Evolutionary conservation across 2,113 vertebrate genomes (phyloP), one percentile per base, ranked within the genome.

Genomic region (Fregetta grallaria): DNA sequence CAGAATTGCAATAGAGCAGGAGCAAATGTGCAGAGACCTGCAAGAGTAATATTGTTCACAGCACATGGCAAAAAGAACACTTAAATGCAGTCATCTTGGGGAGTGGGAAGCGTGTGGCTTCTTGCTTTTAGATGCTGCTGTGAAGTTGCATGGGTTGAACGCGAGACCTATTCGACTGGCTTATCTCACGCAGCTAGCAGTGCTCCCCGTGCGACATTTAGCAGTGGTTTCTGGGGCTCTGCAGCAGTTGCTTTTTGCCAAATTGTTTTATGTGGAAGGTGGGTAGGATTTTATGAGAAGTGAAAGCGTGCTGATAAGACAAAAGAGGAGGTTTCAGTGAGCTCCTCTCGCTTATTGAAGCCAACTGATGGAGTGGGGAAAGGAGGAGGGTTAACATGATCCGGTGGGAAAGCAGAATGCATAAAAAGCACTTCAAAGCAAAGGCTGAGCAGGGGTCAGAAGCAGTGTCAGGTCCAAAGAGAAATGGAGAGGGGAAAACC

Each of bases 361-460:
- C 80, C 87, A 96, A 95, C 80, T 91, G 95, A 94, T 91, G 89
- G 91, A 95, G 92, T 85, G 75, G 79, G 92, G 83, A 94, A 88
- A 90, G 95, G 65, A 92, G 89, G 93, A 94, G 68, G 77, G 88
- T 92, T 95, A 92, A 92, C 84, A 58, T 6, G 42, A 97, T 82
- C 87, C 16, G 8, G 73, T 91, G 91, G 88, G 83, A 96, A 94
- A 82, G 86, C 65, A 59, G 49, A 87, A 58, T 65, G 77, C 73
- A 92, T 77, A 92, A 95, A 96, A 94, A 87, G 68, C 68, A 94
- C 95, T 92, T 94, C 94, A 94, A 96, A 96, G 94, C 77, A 58
- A 65, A 92, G 87, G 75, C 79, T 95, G 79, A 78, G 40, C 59
- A 85, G 88, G 50, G 96, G 95, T 92, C 90, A 94, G 52, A 77